Conservation (phyloP, 2,888 invertebrate species). For the Meteorus colon region DNA sequence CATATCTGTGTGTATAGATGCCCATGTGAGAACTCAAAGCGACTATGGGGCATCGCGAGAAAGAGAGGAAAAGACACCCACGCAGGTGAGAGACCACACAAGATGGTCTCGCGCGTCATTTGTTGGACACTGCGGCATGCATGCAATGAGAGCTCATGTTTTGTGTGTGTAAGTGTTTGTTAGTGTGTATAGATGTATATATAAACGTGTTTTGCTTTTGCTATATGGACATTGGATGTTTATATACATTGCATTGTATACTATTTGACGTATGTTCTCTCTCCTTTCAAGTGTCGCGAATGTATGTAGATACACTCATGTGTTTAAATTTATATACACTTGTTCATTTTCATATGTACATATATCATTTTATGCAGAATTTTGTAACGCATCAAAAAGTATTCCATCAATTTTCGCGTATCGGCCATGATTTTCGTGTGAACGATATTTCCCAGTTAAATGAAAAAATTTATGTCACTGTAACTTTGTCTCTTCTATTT, state of each 20-base stretch:
- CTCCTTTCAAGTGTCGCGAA: conserved; percentile 59
- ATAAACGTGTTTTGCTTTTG: conserved; percentile 2
- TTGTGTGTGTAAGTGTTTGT: conserved; percentile 57
- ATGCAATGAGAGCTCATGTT: conserved; percentile 60
- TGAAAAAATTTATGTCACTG: too few relatives aligned
- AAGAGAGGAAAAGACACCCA: conserved; percentile 62
- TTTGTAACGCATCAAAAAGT: too few relatives aligned
- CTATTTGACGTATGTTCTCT: conserved; percentile 64
- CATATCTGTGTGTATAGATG: not conserved
- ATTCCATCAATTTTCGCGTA: too few relatives aligned
- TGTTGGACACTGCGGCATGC: conserved; percentile 65
- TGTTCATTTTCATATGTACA: too few relatives aligned
- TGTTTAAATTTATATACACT: too few relatives aligned
- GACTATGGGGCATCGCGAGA: conserved; percentile 11
- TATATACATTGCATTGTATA: conserved; percentile 65
- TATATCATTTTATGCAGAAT: too few relatives aligned
- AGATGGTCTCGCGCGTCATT: conserved; percentile 70
- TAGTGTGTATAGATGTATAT: conserved; percentile 24
- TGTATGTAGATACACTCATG: not conserved
- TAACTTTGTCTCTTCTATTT: too few relatives aligned
- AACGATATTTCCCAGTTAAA: too few relatives aligned
- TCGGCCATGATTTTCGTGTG: too few relatives aligned
- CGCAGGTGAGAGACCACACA: conserved; percentile 71
- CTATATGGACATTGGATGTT: conserved; percentile 53
- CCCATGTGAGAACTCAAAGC: not conserved